phyloP scores from a whole-genome alignment of 2,797 vertebrate genomes.

The Eleutherodactylus coqui region DNA sequence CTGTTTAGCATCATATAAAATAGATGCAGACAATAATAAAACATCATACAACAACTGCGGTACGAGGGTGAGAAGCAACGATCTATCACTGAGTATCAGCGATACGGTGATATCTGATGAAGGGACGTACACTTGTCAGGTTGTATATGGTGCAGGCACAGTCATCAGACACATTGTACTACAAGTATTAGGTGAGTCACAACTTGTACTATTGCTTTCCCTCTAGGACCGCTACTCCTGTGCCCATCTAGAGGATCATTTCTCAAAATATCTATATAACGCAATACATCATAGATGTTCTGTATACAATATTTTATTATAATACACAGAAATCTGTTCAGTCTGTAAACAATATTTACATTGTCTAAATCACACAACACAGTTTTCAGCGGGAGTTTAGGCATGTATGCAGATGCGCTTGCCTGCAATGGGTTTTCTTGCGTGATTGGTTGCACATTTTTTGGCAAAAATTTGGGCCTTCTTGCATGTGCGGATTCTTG shows the following conservation, averaged over 20 bases:
- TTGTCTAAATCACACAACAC: no score
- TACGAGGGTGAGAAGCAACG: background rate
- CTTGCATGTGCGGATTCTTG: no score
- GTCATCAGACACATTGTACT: background rate
- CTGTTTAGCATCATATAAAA: constrained; percentile 11
- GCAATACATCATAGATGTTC: no score
- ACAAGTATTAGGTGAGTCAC: background rate
- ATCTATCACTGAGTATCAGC: background rate
- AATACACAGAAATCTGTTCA: no score
- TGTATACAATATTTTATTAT: no score
- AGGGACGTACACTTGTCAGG: background rate
- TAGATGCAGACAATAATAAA: background rate
- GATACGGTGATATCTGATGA: background rate
- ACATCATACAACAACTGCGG: background rate
- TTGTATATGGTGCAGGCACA: background rate
- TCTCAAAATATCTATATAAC: background rate
- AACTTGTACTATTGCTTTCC: background rate
- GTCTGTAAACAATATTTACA: no score
- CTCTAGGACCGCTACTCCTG: no score
- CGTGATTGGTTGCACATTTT: no score
- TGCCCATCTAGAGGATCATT: background rate
- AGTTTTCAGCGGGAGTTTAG: no score
- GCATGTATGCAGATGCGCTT: no score
- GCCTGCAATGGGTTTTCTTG: no score
- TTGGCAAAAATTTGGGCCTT: no score